Evolutionary conservation across 1,140 invertebrate species (phyloP).

Genomic region (Heliothis virescens): DNA sequence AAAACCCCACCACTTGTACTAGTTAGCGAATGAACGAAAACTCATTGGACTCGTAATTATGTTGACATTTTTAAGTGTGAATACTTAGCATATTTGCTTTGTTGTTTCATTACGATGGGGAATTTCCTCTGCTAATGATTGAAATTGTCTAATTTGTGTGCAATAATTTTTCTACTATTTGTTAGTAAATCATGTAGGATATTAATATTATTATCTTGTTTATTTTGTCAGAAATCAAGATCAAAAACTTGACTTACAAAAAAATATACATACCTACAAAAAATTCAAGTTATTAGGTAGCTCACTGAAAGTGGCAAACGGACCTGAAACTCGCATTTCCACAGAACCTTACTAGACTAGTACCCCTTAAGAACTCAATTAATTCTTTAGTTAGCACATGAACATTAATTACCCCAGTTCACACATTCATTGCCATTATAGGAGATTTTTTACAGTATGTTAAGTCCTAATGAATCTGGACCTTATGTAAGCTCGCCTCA

Average conservation of each 20-base stretch:
- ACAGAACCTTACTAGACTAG: neutral
- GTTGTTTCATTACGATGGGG: neutral
- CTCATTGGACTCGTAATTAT: conserved; percentile 42
- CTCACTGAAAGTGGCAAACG: neutral
- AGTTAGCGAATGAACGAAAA: conserved; percentile 46
- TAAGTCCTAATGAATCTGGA: neutral
- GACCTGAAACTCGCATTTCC: neutral
- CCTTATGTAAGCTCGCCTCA: neutral
- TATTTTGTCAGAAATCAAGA: too few relatives aligned
- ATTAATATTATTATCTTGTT: too few relatives aligned
- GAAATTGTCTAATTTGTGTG: neutral
- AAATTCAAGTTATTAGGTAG: neutral
- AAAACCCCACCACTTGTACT: conserved; percentile 50
- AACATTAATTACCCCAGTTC: conserved; percentile 26
- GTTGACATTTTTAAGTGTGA: conserved; percentile 32
- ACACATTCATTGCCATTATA: conserved; percentile 13
- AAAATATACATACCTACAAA: neutral
- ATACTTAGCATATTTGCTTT: conserved; percentile 9
- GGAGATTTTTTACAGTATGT: neutral
- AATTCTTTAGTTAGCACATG: conserved; percentile 22
- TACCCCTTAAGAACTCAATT: conserved; percentile 37
- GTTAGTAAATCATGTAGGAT: too few relatives aligned
- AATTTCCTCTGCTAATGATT: neutral
- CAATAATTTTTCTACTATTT: neutral
- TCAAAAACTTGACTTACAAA: too few relatives aligned